These are phyloP conservation scores for Pygoscelis antarcticus DNA, from an alignment of 2,113 vertebrate species.

Conservation along the genomic window DNA sequence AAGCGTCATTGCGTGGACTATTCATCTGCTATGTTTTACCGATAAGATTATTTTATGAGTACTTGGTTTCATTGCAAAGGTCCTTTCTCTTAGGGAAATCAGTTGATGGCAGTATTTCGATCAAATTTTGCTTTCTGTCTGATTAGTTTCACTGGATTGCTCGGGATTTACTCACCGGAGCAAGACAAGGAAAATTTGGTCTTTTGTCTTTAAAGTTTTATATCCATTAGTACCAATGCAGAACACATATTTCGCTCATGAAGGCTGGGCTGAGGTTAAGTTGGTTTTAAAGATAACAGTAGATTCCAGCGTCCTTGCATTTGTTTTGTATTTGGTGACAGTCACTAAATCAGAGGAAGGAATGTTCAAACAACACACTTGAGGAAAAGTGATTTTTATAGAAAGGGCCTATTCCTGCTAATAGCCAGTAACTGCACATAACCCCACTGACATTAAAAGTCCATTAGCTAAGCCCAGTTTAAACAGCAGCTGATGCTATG, in stretches of 20 bases:
- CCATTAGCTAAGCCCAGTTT: constrained; percentile 90
- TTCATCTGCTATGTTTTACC: neutral
- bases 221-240: constrained; percentile 7
- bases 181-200: neutral
- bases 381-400: constrained; percentile 79
- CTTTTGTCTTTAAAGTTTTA: constrained; percentile 37
- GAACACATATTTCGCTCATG: constrained; percentile 9
- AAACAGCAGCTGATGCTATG: constrained; percentile 85
- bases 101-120: neutral
- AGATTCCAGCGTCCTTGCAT: constrained; percentile 71
- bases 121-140: neutral
- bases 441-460: constrained; percentile 86
- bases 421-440: constrained; percentile 80
- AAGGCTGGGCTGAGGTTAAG: constrained; percentile 66
- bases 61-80: neutral
- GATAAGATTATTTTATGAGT: neutral
- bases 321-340: constrained; percentile 81
- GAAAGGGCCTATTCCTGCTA: constrained; percentile 77
- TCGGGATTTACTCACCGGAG: neutral
- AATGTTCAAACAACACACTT: constrained; percentile 83
- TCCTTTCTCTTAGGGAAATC: neutral
- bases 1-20: neutral
- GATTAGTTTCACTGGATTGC: neutral
- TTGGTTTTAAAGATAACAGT: constrained; percentile 77
- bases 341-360: constrained; percentile 82